Evolutionary conservation across 2,888 invertebrate genomes (phyloP), one percentile per base, ranked within the genome.

Genomic region (Stenodema calcarata): DNA sequence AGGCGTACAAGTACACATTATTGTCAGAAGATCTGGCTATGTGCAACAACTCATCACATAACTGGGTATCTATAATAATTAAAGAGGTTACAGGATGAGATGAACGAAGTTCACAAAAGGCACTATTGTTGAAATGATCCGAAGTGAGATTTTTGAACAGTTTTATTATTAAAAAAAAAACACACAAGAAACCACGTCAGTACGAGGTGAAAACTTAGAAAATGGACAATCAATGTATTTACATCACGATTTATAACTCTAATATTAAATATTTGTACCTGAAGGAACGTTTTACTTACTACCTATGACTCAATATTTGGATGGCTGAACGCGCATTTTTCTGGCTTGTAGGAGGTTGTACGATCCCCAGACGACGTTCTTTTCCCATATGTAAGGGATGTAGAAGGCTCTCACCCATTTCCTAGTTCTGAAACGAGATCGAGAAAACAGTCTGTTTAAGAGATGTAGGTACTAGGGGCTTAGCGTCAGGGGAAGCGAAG

Each of bases 381-480:
- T 93, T 89, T 93, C 92, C 14, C 95, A 95, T 30, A 96, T 89
- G 90, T 94, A 94, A 76, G 98, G 98, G 91, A 98, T 92, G 91
- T 96, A 98, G 91, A 98, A 98, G 3, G 98, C 96, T 90, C 98
- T 92, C 89, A 96, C 95, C 82, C 97, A 91, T 89, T 92, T 92
- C 90, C 95, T 94, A 0, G 97, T 97, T 81, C 92, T 93, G 90
- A 87, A 91, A 90, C 86, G 88, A n/a, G 35, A 35, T 4, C 4
- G 35, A 35, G 35, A 35, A 2, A 35, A 35, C 2, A 35, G 2
- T 2, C 7, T 35, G 35, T 35, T 35, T 7, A 35, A 35, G 35
- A 35, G 7, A 35, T 35, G 35, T 35, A n/a, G n/a, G n/a, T n/a
- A n/a, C n/a, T n/a, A n/a, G n/a, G n/a, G n/a, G n/a, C n/a, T n/a